Evolutionary conservation across 2,113 vertebrate genomes (phyloP), one percentile per base, ranked within the genome.

Genomic region (Leptodactylus fuscus): DNA sequence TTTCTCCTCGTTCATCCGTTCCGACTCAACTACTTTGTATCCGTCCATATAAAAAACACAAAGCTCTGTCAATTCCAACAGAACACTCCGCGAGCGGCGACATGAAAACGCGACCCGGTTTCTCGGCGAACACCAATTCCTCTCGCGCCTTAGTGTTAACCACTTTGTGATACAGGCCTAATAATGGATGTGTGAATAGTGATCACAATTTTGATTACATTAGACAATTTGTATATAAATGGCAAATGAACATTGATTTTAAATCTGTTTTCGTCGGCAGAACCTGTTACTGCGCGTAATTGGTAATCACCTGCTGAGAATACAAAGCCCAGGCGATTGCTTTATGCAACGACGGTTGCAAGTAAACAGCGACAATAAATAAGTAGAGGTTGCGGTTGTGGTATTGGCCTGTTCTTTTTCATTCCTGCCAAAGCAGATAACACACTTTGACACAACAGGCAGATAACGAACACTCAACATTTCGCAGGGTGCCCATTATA

Each of bases 311-410:
- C 90, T 81, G 85, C 32, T 87, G 87, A 53, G 86, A 87, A 65
- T 69, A 87, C 87, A 87, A 89, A 88, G 85, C 79, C 88, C 81
- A 80, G 36, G 9, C 53, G 84, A 49, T 76, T 69, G 85, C 70
- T 88, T 88, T 71, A 88, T 77, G 44, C 76, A 87, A 87, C 6
- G 20, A 51, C 29, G 58, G 51, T 55, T 86, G 82, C 86, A 91
- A 90, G 90, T 88, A 92, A 90, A 91, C 86, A 91, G 83, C 88
- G 91, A 85, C 32, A 90, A 89, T 81, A 87, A 87, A 89, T 76
- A 81, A 58, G 49, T 13, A 29, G 55, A 62, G 51, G n/a, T 44
- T 48, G 36, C 10, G 15, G 80, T 90, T 89, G 78, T 70, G 51
- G 1, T 80, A 46, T 49, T 53, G 89, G 87, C 74, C 67, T 89